Evolutionary conservation across 1,140 invertebrate genomes (phyloP).

Genomic region (Thaumetopoea pityocampa): DNA sequence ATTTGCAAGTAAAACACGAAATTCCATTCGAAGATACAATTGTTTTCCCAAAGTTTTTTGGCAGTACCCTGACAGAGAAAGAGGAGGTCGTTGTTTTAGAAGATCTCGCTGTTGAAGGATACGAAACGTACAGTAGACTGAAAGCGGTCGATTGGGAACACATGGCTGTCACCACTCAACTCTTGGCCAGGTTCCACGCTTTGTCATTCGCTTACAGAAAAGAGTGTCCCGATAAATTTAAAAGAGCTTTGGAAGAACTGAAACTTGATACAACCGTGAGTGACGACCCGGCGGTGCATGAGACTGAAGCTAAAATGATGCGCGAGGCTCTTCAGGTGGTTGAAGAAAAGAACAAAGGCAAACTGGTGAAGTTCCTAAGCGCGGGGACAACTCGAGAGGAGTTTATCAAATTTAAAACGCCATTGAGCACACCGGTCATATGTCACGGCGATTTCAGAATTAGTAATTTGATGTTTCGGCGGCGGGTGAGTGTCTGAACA

Average conservation of each 20-base stretch:
- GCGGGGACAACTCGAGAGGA: slow-evolving; percentile 1
- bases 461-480: slow-evolving; percentile 45
- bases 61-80: slow-evolving; percentile 14
- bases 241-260: slow-evolving; percentile 21
- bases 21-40: slow-evolving; percentile 30
- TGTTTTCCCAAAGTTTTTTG: slow-evolving; percentile 43
- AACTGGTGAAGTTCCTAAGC: slow-evolving; percentile 18
- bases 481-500: slow-evolving; percentile 31
- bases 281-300: slow-evolving; percentile 1
- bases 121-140: slow-evolving; percentile 28
- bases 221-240: slow-evolving; percentile 39
- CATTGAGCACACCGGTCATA: slow-evolving; percentile 29
- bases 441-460: slow-evolving; percentile 47
- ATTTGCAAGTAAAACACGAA: slow-evolving; percentile 30
- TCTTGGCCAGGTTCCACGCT: slow-evolving; percentile 45
- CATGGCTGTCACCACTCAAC: slow-evolving; percentile 27
- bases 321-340: slow-evolving; percentile 5
- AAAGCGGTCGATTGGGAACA: slow-evolving; percentile 41
- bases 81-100: slow-evolving; percentile 45
- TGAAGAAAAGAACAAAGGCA: slow-evolving; percentile 26
- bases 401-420: slow-evolving; percentile 18
- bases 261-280: slow-evolving; percentile 7
- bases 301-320: slow-evolving; percentile 11
- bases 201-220: slow-evolving; percentile 42
- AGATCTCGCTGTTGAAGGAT: slow-evolving; percentile 37